Evolutionary conservation across 2,797 vertebrate genomes (phyloP).

Genomic region (Pagetopsis macropterus): DNA sequence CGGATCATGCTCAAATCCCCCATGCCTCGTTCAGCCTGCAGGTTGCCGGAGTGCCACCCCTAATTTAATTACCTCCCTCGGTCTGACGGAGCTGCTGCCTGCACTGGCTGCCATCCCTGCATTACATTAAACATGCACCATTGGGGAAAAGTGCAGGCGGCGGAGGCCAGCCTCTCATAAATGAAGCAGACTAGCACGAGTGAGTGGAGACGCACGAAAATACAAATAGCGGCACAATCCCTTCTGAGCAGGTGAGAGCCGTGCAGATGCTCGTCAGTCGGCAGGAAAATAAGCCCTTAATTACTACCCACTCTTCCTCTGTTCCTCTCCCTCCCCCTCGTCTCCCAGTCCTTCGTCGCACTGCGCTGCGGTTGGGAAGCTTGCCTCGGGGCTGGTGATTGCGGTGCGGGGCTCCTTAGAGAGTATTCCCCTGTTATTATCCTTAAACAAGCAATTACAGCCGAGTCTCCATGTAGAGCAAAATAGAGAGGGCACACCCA

Average conservation of each 20-base stretch:
- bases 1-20: slow-evolving; percentile 55
- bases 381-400: slow-evolving; percentile 75
- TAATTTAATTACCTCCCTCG: slow-evolving; percentile 75
- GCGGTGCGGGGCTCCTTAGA: slow-evolving; percentile 66
- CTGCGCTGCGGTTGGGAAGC: slow-evolving; percentile 69
- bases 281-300: slow-evolving; percentile 76
- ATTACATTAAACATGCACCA: slow-evolving; percentile 64
- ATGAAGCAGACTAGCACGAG: slow-evolving; percentile 18
- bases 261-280: slow-evolving; percentile 74
- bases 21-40: slow-evolving; percentile 62
- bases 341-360: slow-evolving; percentile 49
- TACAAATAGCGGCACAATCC: slow-evolving; percentile 48
- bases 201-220: slow-evolving; percentile 11
- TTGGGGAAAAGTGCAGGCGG: slow-evolving; percentile 34
- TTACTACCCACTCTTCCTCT: slow-evolving; percentile 67
- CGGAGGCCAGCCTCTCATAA: slow-evolving; percentile 44
- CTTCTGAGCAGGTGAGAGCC: slow-evolving; percentile 73
- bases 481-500: slow-evolving; percentile 76
- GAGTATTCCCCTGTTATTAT: slow-evolving; percentile 81
- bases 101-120: slow-evolving; percentile 58
- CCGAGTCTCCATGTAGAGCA: slow-evolving; percentile 65
- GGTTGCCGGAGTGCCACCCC: slow-evolving; percentile 63
- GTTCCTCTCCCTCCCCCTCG: slow-evolving; percentile 39
- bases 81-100: slow-evolving; percentile 60
- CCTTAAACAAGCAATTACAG: slow-evolving; percentile 83